Evolutionary conservation across 1,140 invertebrate genomes (phyloP), one percentile per base, ranked within the genome.

Genomic region (Linepithema humile): DNA sequence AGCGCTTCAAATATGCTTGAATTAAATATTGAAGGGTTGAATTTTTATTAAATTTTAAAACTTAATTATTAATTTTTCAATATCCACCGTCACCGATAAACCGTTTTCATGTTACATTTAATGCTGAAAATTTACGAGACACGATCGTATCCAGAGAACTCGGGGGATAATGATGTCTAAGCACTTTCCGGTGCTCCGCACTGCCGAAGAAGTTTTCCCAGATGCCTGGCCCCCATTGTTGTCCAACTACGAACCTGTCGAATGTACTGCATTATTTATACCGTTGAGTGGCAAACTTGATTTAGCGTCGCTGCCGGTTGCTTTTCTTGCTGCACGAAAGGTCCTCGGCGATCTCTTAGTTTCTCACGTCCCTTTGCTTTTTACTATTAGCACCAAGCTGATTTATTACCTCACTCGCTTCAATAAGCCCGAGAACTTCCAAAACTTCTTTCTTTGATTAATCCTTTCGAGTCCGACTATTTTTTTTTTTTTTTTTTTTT

Each of bases 231-330:
- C 12, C 40, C 20, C 40, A 60, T 60, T 59, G 55, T 50, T 23
- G 40, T 15, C 40, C 43, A 57, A 59, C 43, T 74, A 64, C 69
- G 55, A 74, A 59, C 69, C 57, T 60, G 40, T 82, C 70, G 40
- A 74, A 50, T 40, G 53, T 40, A 20, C 29, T 82, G 78, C 70
- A 82, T 82, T 82, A 82, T 82, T 82, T 82, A 82, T 60, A 62
- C 74, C 70, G 67, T 40, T 82, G 55, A 82, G 78, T 82, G 78
- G 69, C 78, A 74, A 82, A 82, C 78, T 82, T 74, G 69, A 82
- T 82, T 82, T 74, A 38, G 38, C 65, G 40, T 57, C 48, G 35
- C 40, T 45, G 67, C 29, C 40, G 53, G 20, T 43, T 45, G 40
- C 69, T 59, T 26, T 73, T 82, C 78, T 82, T 82, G 55, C 78